Percentiles rank a stretch among this genome's conserved stretches.
phyloP scores from a whole-genome alignment of 2,113 vertebrate genomes.

The Alectura lathami region DNA sequence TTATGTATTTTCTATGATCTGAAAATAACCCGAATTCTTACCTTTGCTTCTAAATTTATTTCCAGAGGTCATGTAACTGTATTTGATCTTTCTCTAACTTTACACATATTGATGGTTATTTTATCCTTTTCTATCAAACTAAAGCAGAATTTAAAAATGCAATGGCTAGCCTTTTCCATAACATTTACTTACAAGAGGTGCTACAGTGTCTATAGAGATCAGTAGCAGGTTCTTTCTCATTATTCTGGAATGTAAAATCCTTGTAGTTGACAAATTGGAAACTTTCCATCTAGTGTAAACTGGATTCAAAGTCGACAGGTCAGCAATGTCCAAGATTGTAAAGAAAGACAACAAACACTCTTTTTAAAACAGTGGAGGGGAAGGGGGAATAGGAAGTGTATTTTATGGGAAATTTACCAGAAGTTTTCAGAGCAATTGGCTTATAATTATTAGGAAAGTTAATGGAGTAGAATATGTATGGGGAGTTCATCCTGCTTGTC shows the following conservation, averaged over 20 bases:
- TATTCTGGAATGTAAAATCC: background rate
- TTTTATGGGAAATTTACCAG: background rate
- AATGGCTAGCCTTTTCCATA: background rate
- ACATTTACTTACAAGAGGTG: background rate
- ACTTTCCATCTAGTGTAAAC: background rate
- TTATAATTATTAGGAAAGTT: background rate
- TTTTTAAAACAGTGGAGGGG: background rate
- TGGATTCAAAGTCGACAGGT: background rate
- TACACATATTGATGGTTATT: background rate
- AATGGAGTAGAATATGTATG: background rate
- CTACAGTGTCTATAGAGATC: background rate
- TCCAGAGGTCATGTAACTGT: background rate
- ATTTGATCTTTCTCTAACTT: background rate
- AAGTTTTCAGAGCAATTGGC: background rate
- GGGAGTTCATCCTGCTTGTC: slow-evolving; percentile 3
- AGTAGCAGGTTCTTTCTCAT: background rate
- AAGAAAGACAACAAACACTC: background rate
- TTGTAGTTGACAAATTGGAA: background rate
- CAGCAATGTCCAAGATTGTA: background rate
- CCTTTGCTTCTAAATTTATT: background rate
- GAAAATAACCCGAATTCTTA: background rate
- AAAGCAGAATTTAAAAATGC: background rate
- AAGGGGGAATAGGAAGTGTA: background rate
- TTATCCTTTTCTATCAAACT: background rate
- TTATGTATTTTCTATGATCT: background rate